Conservation (phyloP, 2,113 vertebrate genomes). For the Apteryx mantelli region DNA sequence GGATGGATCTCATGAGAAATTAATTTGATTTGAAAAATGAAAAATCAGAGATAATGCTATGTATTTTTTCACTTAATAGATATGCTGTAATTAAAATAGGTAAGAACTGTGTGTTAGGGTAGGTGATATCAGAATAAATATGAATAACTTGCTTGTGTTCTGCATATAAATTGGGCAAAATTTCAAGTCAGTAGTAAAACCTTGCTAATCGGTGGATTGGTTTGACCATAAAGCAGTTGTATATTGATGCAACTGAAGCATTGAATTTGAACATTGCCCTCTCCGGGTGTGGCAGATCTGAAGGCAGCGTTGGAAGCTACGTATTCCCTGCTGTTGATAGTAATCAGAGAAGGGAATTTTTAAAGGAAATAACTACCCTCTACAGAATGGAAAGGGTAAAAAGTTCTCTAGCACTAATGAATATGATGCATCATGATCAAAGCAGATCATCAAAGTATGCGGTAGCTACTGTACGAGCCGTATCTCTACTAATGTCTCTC, state of each 20-base stretch:
- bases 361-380: not conserved
- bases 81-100: not conserved
- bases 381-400: not conserved
- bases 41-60: not conserved
- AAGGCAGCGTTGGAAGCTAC: not conserved
- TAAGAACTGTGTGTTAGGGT: not conserved
- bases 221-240: constrained; percentile 40
- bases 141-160: not conserved
- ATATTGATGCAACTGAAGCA: not conserved
- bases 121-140: not conserved
- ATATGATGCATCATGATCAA: constrained; percentile 12
- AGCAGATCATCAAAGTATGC: not conserved
- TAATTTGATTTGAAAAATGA: not conserved
- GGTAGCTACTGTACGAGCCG: not conserved
- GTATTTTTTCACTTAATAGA: not conserved
- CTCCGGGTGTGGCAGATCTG: not conserved
- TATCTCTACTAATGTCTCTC: not conserved
- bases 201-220: constrained; percentile 42
- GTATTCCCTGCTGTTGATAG: not conserved
- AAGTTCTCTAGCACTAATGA: constrained; percentile 1
- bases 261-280: constrained; percentile 31
- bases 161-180: not conserved
- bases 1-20: not conserved
- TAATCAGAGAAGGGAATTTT: constrained; percentile 9
- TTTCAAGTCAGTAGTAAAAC: constrained; percentile 39